A percentile compares a stretch with the other conserved stretches of the same genome.
phyloP scores from a whole-genome alignment of 2,113 vertebrate genomes.

The Macrotus californicus region DNA sequence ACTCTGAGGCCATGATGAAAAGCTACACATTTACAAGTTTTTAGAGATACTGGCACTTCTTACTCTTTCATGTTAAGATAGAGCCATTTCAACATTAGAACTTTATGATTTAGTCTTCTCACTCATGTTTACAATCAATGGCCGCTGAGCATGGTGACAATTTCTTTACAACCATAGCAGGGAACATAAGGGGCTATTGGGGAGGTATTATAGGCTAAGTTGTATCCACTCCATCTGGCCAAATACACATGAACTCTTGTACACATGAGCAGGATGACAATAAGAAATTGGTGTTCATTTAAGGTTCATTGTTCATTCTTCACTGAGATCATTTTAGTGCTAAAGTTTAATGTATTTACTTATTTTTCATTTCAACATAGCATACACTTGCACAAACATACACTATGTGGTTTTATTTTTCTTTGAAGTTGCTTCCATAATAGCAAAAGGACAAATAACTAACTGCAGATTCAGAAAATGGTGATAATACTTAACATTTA shows the following conservation, averaged over 20 bases:
- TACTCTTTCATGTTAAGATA: constrained; percentile 9
- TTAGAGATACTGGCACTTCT: not conserved
- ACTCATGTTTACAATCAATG: not conserved
- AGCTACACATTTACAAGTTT: not conserved
- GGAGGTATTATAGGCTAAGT: too few species aligned
- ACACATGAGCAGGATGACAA: not conserved
- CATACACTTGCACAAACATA: not conserved
- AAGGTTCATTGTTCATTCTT: not conserved
- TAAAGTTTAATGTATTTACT: not conserved
- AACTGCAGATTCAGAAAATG: not conserved
- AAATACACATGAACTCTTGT: not conserved
- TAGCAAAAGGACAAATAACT: not conserved
- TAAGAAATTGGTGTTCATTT: not conserved
- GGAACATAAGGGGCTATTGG: not conserved
- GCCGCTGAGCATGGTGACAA: not conserved
- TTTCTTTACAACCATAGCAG: not conserved
- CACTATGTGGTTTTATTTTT: not conserved
- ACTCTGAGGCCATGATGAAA: not conserved
- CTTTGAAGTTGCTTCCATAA: not conserved
- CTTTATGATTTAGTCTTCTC: not conserved
- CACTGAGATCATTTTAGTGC: not conserved
- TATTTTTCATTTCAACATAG: not conserved
- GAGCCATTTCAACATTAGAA: not conserved
- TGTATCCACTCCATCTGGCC: not conserved
- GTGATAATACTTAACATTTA: not conserved